Evolutionary conservation across 2,888 invertebrate genomes (phyloP).

Genomic region (Hydroisotoma schaefferi): DNA sequence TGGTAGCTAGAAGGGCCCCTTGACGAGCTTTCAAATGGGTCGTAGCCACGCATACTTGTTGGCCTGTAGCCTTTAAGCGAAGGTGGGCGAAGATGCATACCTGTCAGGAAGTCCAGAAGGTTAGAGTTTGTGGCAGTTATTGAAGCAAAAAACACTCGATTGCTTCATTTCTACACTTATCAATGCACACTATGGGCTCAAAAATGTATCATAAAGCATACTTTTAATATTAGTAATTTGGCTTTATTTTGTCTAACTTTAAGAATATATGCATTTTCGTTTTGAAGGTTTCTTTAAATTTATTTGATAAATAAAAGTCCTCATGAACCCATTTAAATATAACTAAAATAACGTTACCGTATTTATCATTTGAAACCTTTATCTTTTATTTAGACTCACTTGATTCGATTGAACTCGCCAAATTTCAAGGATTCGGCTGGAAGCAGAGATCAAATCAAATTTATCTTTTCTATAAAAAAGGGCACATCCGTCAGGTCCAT

Average conservation of each 20-base stretch:
- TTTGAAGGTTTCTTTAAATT: too few species aligned
- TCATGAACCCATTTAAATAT: too few species aligned
- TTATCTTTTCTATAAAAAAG: constrained; percentile 65
- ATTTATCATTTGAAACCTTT: background rate
- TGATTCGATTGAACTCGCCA: constrained; percentile 71
- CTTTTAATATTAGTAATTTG: too few species aligned
- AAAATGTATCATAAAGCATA: too few species aligned
- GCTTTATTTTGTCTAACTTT: too few species aligned
- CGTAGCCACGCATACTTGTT: constrained; percentile 64
- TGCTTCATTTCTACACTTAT: too few species aligned
- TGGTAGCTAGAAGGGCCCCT: constrained; percentile 63
- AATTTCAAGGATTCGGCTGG: constrained; percentile 64
- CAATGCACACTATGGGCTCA: too few species aligned
- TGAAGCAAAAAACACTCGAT: too few species aligned
- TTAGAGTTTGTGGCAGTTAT: background rate
- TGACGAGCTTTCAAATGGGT: constrained; percentile 72
- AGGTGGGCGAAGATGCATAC: constrained; percentile 62
- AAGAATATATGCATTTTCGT: too few species aligned
- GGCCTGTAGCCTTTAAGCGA: constrained; percentile 57
- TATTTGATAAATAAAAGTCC: too few species aligned
- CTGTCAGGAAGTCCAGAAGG: too few species aligned
- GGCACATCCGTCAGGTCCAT: constrained; percentile 76
- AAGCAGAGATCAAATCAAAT: constrained; percentile 60
- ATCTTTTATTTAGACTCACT: constrained; percentile 52
- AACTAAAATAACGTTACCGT: too few species aligned